Evolutionary conservation across 2,888 invertebrate genomes (phyloP).

Genomic region (Meteorus cinctellus): DNA sequence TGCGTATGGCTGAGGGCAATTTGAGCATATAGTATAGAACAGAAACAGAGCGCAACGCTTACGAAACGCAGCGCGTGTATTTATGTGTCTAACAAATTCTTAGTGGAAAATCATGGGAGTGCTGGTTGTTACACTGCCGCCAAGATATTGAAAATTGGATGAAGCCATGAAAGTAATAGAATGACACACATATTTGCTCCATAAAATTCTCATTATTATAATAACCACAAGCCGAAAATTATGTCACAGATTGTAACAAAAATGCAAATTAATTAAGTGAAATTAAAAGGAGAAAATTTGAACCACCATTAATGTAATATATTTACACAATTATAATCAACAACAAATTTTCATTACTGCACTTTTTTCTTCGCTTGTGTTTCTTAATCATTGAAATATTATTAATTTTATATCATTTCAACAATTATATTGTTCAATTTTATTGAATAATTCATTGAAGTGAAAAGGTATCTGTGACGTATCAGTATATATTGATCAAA

Average conservation of each 20-base stretch:
- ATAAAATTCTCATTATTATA: background rate
- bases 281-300: too few species aligned
- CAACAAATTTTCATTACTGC: too few species aligned
- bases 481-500: background rate
- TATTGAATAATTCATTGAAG: too few species aligned
- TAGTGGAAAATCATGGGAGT: background rate
- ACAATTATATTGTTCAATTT: too few species aligned
- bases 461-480: background rate
- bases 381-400: too few species aligned
- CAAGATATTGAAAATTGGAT: background rate
- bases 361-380: too few species aligned
- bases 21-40: constrained; percentile 51
- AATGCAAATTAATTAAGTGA: too few species aligned
- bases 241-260: background rate
- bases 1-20: constrained; percentile 53
- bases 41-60: constrained; percentile 55
- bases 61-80: constrained; percentile 47
- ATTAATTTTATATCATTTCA: too few species aligned
- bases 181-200: background rate
- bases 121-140: background rate
- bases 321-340: too few species aligned
- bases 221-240: background rate
- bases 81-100: constrained; percentile 50
- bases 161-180: background rate
- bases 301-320: too few species aligned